phyloP scores from a whole-genome alignment of 2,113 vertebrate species.

The Pygathrix nemaeus region DNA sequence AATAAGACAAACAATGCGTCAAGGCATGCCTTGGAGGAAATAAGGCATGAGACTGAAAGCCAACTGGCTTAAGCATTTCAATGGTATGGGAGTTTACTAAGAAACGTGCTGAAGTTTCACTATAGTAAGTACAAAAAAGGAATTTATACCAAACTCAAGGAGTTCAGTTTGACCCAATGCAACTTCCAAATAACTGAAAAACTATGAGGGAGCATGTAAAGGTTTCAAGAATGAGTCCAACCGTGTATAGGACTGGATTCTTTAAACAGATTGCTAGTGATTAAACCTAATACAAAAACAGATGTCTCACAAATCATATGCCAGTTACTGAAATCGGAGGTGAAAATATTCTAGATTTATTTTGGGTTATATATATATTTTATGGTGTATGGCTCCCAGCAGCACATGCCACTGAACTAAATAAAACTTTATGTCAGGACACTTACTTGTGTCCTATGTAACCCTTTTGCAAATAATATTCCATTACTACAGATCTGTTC shows the following conservation, averaged over 20 bases:
- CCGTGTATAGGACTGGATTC: slow-evolving; percentile 42
- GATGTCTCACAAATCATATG: slow-evolving; percentile 67
- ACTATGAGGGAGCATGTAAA: slow-evolving; percentile 36
- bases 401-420: slow-evolving; percentile 58
- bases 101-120: slow-evolving; percentile 76
- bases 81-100: slow-evolving; percentile 66
- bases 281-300: slow-evolving; percentile 65
- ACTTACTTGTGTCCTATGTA: slow-evolving; percentile 58
- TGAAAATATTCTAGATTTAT: slow-evolving; percentile 74
- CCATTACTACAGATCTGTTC: slow-evolving; percentile 48
- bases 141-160: slow-evolving; percentile 68
- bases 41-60: slow-evolving; percentile 78
- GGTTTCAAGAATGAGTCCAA: slow-evolving; percentile 53
- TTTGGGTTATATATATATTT: slow-evolving; percentile 9
- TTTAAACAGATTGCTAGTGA: slow-evolving; percentile 66
- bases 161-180: slow-evolving; percentile 56
- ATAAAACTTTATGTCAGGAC: not conserved
- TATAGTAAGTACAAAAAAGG: slow-evolving; percentile 70
- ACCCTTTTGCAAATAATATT: slow-evolving; percentile 34
- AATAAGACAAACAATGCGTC: slow-evolving; percentile 76
- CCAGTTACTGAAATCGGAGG: slow-evolving; percentile 67
- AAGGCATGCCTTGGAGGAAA: slow-evolving; percentile 81
- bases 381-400: slow-evolving; percentile 67
- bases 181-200: slow-evolving; percentile 51
- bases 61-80: slow-evolving; percentile 65